A percentile compares a stretch with the other conserved stretches of the same genome.
phyloP scores from a whole-genome alignment of 2,888 invertebrate genomes.

The Oxyscelio sp. region DNA sequence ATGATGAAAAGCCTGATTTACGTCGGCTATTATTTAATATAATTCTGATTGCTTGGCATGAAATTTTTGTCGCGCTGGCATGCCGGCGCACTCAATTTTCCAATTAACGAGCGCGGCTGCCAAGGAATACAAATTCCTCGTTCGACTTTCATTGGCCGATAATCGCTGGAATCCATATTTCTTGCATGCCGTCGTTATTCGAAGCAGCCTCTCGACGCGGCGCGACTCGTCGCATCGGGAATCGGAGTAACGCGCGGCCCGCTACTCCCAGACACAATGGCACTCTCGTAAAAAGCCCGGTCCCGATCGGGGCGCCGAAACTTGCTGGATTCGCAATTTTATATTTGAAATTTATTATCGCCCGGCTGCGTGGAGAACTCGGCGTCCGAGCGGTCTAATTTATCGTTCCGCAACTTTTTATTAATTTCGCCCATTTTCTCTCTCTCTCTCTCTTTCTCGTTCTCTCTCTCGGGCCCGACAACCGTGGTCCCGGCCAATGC shows the following conservation, averaged over 20 bases:
- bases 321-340: constrained; percentile 85
- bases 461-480: too few species aligned
- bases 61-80: constrained; percentile 69
- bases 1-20: constrained; percentile 71
- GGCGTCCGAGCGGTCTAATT: too few species aligned
- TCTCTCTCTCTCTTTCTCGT: too few species aligned
- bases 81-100: constrained; percentile 75
- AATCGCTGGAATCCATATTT: constrained; percentile 79
- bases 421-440: too few species aligned
- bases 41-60: constrained; percentile 69
- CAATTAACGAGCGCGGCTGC: constrained; percentile 76
- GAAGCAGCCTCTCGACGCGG: constrained; percentile 46
- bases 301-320: constrained; percentile 73
- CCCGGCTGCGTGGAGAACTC: constrained; percentile 79
- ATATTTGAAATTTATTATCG: constrained; percentile 88
- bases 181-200: constrained; percentile 77
- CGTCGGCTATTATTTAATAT: constrained; percentile 71
- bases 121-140: constrained; percentile 74
- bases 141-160: constrained; percentile 74
- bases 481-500: too few species aligned
- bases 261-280: constrained; percentile 81
- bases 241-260: constrained; percentile 75
- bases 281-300: constrained; percentile 81
- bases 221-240: constrained; percentile 72
- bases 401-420: too few species aligned